Evolutionary conservation across 1,140 invertebrate species (phyloP), one percentile per base, ranked within the genome.

Genomic region (Bombus waltoni): DNA sequence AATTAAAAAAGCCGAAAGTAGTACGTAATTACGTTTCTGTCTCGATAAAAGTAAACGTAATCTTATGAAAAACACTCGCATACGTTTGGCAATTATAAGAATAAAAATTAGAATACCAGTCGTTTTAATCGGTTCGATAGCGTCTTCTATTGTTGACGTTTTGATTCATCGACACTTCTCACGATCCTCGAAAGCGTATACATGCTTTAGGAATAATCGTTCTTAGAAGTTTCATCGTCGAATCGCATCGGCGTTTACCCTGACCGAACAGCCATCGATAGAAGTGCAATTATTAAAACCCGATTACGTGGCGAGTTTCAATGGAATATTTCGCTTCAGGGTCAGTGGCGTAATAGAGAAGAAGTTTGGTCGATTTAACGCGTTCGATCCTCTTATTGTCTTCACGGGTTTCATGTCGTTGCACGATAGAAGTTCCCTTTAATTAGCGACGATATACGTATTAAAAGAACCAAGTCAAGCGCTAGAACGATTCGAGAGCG

Each of bases 361-460:
- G 75, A 87, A 87, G 86, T 87, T 87, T 87, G 86, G 86, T 87
- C 86, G 86, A 87, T 87, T 87, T 85, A 87, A 85, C 83, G 59
- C 65, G 77, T 85, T 87, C 83, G 71, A 85, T 87, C 32, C 78
- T 70, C 76, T 77, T 74, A 86, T 83, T 86, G 65, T 86, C 80
- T 62, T 86, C n/a, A 76, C 59, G 13, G 53, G 73, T 82, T 85
- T 80, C 83, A 44, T 84, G 83, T 72, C 76, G 76, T 77, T 71
- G 66, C 66, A 68, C 83, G 83, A 84, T 84, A 71, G 75, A 79
- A 79, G 53, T 84, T 84, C 40, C 32, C 47, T 72, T 72, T 84
- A 80, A 84, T 84, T 84, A 79, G 76, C 75, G 38, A 47, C 35
- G 38, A 38, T 79, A 68, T 57, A 79, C 6, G 28, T 62, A 77